Conservation (phyloP, 2,888 invertebrate species). For the Plemyria rubiginata region DNA sequence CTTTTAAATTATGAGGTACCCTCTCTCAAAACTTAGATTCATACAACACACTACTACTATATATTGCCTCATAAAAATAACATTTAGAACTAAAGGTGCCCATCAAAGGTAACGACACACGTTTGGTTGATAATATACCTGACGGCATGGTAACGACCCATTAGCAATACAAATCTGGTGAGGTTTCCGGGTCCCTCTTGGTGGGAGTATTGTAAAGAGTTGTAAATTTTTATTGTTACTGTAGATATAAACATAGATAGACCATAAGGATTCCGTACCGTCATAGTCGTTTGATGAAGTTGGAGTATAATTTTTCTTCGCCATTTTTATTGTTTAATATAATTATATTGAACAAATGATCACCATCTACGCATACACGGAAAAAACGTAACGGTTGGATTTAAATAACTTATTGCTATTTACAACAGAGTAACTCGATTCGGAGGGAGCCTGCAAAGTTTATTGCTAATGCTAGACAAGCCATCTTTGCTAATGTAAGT, state of each 20-base stretch:
- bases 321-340: too few relatives aligned
- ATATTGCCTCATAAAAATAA: slow-evolving; percentile 10
- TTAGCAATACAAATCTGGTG: slow-evolving; percentile 30
- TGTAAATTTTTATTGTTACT: slow-evolving; percentile 27
- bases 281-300: not conserved
- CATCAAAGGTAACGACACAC: slow-evolving; percentile 20
- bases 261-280: not conserved
- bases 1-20: too few relatives aligned
- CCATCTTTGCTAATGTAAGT: too few relatives aligned
- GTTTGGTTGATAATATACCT: slow-evolving; percentile 23
- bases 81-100: slow-evolving; percentile 6
- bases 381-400: too few relatives aligned
- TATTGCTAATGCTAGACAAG: too few relatives aligned
- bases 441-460: too few relatives aligned
- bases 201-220: slow-evolving; percentile 25
- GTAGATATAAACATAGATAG: slow-evolving; percentile 14
- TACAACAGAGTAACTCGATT: too few relatives aligned
- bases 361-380: too few relatives aligned
- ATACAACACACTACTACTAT: not conserved
- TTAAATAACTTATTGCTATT: too few relatives aligned
- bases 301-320: not conserved
- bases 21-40: too few relatives aligned
- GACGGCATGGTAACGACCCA: slow-evolving; percentile 11
- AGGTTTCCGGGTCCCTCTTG: slow-evolving; percentile 21
- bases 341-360: too few relatives aligned